phyloP scores from a whole-genome alignment of 2,888 invertebrate species.

The Scaptomyza parva region DNA sequence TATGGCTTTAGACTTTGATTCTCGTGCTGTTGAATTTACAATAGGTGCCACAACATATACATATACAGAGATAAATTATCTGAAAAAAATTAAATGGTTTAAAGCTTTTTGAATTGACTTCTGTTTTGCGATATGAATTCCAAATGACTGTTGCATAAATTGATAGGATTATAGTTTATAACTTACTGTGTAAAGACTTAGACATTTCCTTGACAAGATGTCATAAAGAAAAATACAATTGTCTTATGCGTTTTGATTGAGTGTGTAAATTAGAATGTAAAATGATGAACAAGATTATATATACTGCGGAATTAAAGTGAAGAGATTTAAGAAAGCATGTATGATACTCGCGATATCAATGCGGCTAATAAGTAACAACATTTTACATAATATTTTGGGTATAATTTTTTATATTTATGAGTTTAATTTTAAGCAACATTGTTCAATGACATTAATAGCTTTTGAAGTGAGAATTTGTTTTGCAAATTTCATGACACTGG shows the following conservation, averaged over 20 bases:
- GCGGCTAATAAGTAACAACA: too few species aligned
- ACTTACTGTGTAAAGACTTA: conserved; percentile 3
- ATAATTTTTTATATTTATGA: too few species aligned
- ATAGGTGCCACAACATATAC: conserved; percentile 43
- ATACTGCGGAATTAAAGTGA: not conserved
- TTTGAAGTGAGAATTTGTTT: too few species aligned
- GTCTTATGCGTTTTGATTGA: conserved; percentile 5
- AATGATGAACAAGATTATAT: not conserved
- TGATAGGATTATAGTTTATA: conserved; percentile 23
- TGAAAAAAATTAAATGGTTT: conserved; percentile 50
- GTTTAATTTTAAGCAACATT: too few species aligned
- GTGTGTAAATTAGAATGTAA: not conserved
- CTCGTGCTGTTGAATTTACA: conserved; percentile 31
- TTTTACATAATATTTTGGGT: too few species aligned
- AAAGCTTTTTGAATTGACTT: conserved; percentile 59
- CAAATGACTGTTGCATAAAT: conserved; percentile 38
- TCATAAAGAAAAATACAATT: conserved; percentile 4
- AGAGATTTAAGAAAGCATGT: too few species aligned
- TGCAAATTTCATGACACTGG: too few species aligned
- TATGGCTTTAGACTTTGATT: conserved; percentile 28
- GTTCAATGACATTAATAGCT: too few species aligned
- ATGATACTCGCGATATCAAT: too few species aligned
- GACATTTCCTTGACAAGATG: not conserved
- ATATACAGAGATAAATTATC: conserved; percentile 49
- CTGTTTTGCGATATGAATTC: conserved; percentile 51